Evolutionary conservation across 2,888 invertebrate species (phyloP).

Genomic region (Ophion slaviceki): DNA sequence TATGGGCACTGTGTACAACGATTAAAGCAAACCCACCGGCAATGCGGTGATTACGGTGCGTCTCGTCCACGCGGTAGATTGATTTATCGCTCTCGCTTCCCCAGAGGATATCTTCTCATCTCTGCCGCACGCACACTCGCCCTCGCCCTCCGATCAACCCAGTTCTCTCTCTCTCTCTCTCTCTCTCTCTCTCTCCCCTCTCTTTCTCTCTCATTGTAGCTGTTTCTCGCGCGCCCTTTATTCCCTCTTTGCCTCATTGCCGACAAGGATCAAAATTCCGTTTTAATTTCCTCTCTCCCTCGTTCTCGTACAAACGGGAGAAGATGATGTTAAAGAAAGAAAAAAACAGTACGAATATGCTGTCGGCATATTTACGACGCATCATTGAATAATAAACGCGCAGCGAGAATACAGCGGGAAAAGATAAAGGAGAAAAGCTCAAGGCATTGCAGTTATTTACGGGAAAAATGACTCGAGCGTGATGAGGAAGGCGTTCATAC

Average conservation of each 20-base stretch:
- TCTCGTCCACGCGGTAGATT: constrained; percentile 72
- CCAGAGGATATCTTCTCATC: constrained; percentile 66
- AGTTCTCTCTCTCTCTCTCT: constrained; percentile 25
- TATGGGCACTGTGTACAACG: constrained; percentile 70
- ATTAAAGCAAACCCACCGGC: constrained; percentile 78
- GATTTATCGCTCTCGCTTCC: constrained; percentile 74
- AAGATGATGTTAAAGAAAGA: constrained; percentile 15
- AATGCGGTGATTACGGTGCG: constrained; percentile 76
- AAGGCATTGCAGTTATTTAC: constrained; percentile 33
- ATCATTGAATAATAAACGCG: constrained; percentile 61
- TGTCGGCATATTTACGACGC: constrained; percentile 55
- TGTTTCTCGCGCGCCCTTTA: constrained; percentile 2
- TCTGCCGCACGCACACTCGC: constrained; percentile 56
- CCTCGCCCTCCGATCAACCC: constrained; percentile 42
- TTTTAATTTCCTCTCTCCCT: constrained; percentile 38
- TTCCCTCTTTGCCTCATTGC: constrained; percentile 32
- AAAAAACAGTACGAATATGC: constrained; percentile 27
- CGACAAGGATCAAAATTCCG: constrained; percentile 56
- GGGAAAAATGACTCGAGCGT: constrained; percentile 13
- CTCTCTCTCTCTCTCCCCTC: constrained; percentile 34
- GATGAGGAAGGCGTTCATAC: constrained; percentile 13
- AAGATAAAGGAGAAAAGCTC: constrained; percentile 6
- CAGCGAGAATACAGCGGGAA: not conserved
- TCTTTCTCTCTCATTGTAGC: constrained; percentile 14
- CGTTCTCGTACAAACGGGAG: not conserved